These are phyloP conservation scores for Rousettus leschenaultii DNA, from an alignment of 2,113 vertebrate genomes.

Conservation along the genomic window DNA sequence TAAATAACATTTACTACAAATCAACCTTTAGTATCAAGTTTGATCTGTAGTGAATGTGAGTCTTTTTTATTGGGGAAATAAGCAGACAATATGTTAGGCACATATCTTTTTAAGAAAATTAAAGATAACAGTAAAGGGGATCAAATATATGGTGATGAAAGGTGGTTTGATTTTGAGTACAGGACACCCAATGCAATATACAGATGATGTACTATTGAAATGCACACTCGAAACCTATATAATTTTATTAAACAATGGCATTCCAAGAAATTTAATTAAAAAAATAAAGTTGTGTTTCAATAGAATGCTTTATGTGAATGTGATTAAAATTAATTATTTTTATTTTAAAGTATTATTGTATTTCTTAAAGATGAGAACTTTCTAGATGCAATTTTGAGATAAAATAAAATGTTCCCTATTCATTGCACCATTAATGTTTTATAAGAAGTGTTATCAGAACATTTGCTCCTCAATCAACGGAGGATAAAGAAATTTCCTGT, in stretches of 20 bases:
- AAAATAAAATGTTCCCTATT: not conserved
- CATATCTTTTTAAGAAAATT: not conserved
- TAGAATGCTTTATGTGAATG: not conserved
- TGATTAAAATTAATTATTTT: constrained; percentile 9
- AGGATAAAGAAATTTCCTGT: constrained; percentile 24
- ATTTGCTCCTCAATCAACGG: constrained; percentile 30
- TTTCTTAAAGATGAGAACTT: not conserved
- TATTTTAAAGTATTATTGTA: not conserved
- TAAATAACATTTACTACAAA: not conserved
- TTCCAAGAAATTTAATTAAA: too few species aligned
- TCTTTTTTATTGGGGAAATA: not conserved
- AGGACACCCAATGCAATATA: too few species aligned
- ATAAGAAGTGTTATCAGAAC: not conserved
- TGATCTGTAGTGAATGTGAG: not conserved
- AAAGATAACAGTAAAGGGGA: too few species aligned
- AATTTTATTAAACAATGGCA: too few species aligned
- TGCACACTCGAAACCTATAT: too few species aligned
- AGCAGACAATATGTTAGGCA: not conserved
- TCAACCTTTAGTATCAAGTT: not conserved
- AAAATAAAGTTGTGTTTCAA: not conserved
- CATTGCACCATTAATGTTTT: constrained; percentile 26
- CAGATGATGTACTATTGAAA: too few species aligned
- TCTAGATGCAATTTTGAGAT: not conserved
- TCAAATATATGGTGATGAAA: too few species aligned
- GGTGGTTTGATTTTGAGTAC: too few species aligned